Conservation (phyloP, 1,140 invertebrate genomes). For the Pseudomyrmex flavicornis region DNA sequence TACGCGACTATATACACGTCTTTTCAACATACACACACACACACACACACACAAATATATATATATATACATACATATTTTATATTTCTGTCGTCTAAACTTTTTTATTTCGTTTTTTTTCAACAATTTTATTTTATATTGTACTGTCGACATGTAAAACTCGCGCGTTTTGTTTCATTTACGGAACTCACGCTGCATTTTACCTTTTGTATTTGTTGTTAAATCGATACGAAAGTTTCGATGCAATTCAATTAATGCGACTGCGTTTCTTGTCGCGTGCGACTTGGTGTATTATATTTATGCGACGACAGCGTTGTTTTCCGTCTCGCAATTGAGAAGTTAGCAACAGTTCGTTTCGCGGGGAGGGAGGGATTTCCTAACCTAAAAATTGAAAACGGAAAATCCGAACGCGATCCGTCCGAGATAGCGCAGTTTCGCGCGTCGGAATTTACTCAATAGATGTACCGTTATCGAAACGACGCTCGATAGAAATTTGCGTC, state of each 20-base stretch:
- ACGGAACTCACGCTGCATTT: too few species aligned
- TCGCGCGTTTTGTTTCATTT: too few species aligned
- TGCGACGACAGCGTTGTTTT: not conserved
- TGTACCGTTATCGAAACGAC: constrained; percentile 55
- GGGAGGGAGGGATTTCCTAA: not conserved
- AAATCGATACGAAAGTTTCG: not conserved
- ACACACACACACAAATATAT: not conserved
- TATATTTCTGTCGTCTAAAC: not conserved
- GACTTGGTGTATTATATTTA: not conserved
- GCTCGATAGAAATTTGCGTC: constrained; percentile 57
- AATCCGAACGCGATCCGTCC: constrained; percentile 31
- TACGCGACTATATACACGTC: not conserved
- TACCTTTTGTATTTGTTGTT: too few species aligned
- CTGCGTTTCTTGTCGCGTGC: not conserved
- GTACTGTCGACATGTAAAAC: too few species aligned
- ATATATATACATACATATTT: not conserved
- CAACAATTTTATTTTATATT: too few species aligned
- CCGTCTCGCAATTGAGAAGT: constrained; percentile 27
- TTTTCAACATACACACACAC: not conserved
- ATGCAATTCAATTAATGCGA: not conserved
- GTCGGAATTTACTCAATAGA: constrained; percentile 45
- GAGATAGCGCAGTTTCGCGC: constrained; percentile 29
- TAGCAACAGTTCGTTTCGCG: constrained; percentile 33
- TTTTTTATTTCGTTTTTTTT: too few species aligned
- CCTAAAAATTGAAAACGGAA: constrained; percentile 51